Evolutionary conservation across 2,888 invertebrate genomes (phyloP), one percentile per base, ranked within the genome.

Genomic region (Eupithecia centaureata): DNA sequence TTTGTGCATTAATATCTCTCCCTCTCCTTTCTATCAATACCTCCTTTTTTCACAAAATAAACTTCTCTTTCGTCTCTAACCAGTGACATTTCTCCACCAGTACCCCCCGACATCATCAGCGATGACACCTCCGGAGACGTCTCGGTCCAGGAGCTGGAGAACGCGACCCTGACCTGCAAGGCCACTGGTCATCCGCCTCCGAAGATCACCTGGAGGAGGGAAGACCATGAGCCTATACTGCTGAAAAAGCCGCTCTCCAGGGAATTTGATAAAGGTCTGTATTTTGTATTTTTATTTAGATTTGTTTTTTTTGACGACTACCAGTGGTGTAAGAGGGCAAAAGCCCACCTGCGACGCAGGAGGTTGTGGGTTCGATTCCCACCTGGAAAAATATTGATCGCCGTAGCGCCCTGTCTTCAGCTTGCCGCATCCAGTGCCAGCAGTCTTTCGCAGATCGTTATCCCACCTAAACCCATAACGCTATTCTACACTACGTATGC

Each of bases 151-250:
- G 98, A 98, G 91, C 94, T 97, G 75, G 96, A 96, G 82, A 97
- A 97, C 77, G 97, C 97, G 0, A 96, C 96, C 3, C 93, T 98
- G n/a, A 95, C 95, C 28, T 98, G 98, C 82, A 96, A 95, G 67
- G 97, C 97, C 1, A 96, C 96, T 0, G 97, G 98, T 1, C 96
- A 96, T 74, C 98, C 98, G 0, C 92, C 94, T 15, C 97, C 97
- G 0, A 95, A 95, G 74, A 97, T 98, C 77, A 96, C 95, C 12
- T 98, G 98, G 98, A 94, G 96, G 74, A 91, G 97, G 61, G 97
- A 97, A 82, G 96, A 96, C 82, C 95, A 96, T 60, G 95, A 95
- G 78, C 93, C 94, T 61, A 94, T 95, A 68, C 82, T 95, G 52
- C 83, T 95, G 67, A 94, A 95, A 78, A 95, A 94, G 72, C 90